Base-by-base conservation (phyloP, 1,140 invertebrate genomes). In the Lepidurus apus region DNA sequence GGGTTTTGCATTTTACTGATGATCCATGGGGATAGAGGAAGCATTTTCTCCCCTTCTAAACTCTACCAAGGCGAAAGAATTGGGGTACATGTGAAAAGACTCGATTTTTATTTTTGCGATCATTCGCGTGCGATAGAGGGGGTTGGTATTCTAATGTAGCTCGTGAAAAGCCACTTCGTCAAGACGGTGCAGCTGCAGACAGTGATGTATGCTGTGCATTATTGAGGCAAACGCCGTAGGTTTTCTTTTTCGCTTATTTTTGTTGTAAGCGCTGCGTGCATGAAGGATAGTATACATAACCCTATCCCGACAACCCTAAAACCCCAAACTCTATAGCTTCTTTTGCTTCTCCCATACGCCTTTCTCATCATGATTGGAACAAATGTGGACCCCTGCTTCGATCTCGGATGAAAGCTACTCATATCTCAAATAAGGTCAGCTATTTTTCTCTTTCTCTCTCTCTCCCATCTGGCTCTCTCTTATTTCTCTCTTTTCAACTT, bases 131-230 rank as follows among this genome's bases (percentile, higher is more conserved):
- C 13, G 2, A 65, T 65, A 21, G 21, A 65, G 53, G 53, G 9
- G 53, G 9, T n/a, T 65, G 53, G 53, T 65, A 65, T 65, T 65
- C 53, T 65, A 65, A 65, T 65, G 53, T 21, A 65, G 53, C 53
- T 65, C 53, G 53, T 65, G 53, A 21, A 65, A 65, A 65, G 53
- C 53, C 53, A 65, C 53, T 65, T 65, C 53, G 53, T 65, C 53
- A 65, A 65, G 21, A 17, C 7, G 13, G 8, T 65, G 53, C 53
- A 65, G 53, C 53, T 65, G 53, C 53, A 9, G 53, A 65, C 53
- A 65, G 53, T 65, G 53, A 65, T 65, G 53, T 65, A 65, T 65
- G 53, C 53, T 65, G 9, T 65, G 53, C 53, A 65, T 65, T 65
- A 65, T 65, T 65, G 53, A 65, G 53, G 53, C 53, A 65, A 65